A percentile compares a stretch with the other conserved stretches of the same genome.
Conservation (phyloP, 2,113 vertebrate species). For the Anarrhichthys ocellatus region DNA sequence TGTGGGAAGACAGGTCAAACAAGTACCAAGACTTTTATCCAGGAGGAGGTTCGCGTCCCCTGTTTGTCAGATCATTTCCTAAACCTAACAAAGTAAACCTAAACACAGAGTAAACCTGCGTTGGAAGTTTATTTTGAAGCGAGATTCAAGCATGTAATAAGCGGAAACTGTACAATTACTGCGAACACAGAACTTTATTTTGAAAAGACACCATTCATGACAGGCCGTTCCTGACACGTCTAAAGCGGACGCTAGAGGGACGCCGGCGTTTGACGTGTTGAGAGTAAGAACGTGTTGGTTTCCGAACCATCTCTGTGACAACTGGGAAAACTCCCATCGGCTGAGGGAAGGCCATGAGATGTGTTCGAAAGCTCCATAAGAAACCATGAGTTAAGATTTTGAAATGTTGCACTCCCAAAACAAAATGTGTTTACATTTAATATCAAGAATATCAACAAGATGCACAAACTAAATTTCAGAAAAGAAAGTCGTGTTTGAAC, state of each 20-base stretch:
- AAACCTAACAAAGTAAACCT: neutral
- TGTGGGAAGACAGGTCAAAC: no score
- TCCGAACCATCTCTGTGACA: neutral
- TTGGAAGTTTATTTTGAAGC: neutral
- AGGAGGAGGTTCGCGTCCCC: no score
- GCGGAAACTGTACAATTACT: neutral
- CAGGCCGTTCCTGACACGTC: no score
- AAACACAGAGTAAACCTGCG: neutral
- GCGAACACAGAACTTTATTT: neutral
- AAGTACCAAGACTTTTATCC: no score
- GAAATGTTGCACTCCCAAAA: neutral
- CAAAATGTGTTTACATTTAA: no score
- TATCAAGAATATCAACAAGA: neutral
- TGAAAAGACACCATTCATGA: no score
- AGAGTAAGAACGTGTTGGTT: neutral
- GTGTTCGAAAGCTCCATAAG: neutral
- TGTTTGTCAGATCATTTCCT: neutral
- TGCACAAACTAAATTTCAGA: neutral
- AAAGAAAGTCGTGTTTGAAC: neutral
- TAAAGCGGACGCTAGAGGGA: no score
- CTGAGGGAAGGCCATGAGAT: neutral
- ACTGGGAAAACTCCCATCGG: neutral
- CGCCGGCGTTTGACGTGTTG: no score
- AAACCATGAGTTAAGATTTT: neutral
- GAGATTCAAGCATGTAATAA: neutral